Evolutionary conservation across 2,888 invertebrate species (phyloP), one percentile per base, ranked within the genome.

Genomic region (Lobophora halterata): DNA sequence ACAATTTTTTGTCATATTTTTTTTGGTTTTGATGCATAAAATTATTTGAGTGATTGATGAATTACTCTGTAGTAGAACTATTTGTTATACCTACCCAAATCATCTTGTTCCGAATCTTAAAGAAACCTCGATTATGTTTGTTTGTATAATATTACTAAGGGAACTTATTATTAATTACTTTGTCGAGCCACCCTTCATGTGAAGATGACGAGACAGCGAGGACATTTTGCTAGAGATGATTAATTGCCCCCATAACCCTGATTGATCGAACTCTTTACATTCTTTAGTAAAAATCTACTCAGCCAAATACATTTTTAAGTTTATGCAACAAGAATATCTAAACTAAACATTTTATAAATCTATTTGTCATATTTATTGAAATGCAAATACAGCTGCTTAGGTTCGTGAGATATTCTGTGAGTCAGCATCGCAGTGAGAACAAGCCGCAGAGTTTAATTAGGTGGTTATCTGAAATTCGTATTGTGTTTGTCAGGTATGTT

Each of bases 221-320:
- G 35, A 54, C 55, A 47, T 47, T 55, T 57, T 63, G 55, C 72
- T 68, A 68, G 58, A 59, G 72, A 69, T 83, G 87, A 87, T 87
- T 82, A 83, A 87, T 87, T 79, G 68, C 72, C 53, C 46, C 67
- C 54, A 52, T 58, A 48, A 56, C 49, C 52, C 59, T 79, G 79
- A 86, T 82, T 77, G 82, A 87, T 83, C 70, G 72, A 71, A 60
- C 59, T 70, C 62, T 62, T 70, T 71, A 62, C 46, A 61, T 41
- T 49, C 49, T 36, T 26, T 52, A 61, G 62, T 66, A 66, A 46
- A 51, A 47, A 53, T 35, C 33, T 40, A 46, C 38, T 28, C 37
- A 50, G 42, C 27, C 40, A 43, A 14, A 8, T 34, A 38, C 39
- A 27, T 38, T 47, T 52, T 61, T 55, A 53, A 57, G 61, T 65